A percentile compares a stretch with the other conserved stretches of the same genome.
These are phyloP conservation scores for Sphaeramia orbicularis DNA, from an alignment of 2,797 vertebrate species.

Conservation along the genomic window DNA sequence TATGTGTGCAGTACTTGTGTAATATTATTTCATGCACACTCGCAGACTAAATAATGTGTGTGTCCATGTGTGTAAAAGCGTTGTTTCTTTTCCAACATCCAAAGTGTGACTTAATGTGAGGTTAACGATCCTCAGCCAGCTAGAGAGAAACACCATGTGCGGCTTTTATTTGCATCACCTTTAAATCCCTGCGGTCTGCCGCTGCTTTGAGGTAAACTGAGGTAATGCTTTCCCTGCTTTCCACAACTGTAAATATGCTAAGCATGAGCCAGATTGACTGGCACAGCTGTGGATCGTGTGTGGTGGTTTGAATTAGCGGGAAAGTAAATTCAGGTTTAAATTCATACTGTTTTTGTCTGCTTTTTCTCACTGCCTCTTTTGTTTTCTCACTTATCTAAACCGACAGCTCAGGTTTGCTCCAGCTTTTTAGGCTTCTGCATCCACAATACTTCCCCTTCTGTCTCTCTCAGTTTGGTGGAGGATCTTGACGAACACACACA, in stretches of 20 bases:
- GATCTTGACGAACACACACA: conserved; percentile 36
- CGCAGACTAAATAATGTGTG: conserved; percentile 17
- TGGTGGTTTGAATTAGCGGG: conserved; percentile 60
- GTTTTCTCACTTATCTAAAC: conserved; percentile 45
- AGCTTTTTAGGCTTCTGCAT: conserved; percentile 26
- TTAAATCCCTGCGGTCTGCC: conserved; percentile 56
- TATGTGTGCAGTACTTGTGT: conserved; percentile 1
- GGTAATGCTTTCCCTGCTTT: conserved; percentile 52
- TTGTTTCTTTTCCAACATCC: conserved; percentile 38
- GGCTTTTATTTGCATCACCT: conserved; percentile 66
- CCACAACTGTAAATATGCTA: conserved; percentile 58
- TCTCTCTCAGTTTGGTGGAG: conserved; percentile 30
- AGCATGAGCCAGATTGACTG: conserved; percentile 48
- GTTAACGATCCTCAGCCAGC: conserved; percentile 52
- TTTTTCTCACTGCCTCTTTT: conserved; percentile 27
- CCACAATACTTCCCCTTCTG: conserved; percentile 45
- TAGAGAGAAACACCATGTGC: conserved; percentile 45
- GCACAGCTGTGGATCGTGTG: conserved; percentile 25
- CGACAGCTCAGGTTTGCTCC: conserved; percentile 40
- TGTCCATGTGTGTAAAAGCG: background rate
- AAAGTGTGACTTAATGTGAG: conserved; percentile 52
- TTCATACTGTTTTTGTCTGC: conserved; percentile 21
- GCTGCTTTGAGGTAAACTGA: conserved; percentile 74
- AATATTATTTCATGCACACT: conserved; percentile 33
- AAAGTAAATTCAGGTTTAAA: conserved; percentile 44